A percentile compares a stretch with the other conserved stretches of the same genome.
Conservation (phyloP, 2,113 vertebrate species). For the Engystomops pustulosus region DNA sequence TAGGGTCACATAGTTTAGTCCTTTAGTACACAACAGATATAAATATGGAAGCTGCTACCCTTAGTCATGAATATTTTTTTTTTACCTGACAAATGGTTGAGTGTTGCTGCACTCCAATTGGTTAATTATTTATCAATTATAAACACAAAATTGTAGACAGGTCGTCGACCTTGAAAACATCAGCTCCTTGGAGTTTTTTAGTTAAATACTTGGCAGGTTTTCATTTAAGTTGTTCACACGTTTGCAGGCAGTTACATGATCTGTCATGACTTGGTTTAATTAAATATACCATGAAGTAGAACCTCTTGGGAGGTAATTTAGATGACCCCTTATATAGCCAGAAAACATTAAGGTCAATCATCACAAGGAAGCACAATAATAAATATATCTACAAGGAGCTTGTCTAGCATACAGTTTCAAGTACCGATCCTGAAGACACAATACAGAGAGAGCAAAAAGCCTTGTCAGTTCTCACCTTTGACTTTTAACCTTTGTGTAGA, state of each 20-base stretch:
- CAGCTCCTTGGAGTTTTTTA: background rate
- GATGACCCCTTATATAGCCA: constrained; percentile 61
- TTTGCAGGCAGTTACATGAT: constrained; percentile 24
- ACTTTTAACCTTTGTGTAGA: constrained; percentile 62
- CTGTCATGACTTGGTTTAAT: constrained; percentile 33
- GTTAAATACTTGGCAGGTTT: background rate
- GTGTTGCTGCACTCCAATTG: background rate
- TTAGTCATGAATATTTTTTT: too few relatives aligned
- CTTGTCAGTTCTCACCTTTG: constrained; percentile 69
- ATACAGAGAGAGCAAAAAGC: constrained; percentile 61
- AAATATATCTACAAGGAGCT: constrained; percentile 70
- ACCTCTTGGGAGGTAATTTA: constrained; percentile 42
- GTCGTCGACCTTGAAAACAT: constrained; percentile 1
- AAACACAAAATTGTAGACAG: constrained; percentile 2
- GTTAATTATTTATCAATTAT: background rate
- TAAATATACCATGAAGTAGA: constrained; percentile 24
- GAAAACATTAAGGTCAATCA: constrained; percentile 68
- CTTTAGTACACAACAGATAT: too few relatives aligned
- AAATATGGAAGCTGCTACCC: too few relatives aligned
- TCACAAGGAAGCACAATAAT: constrained; percentile 61
- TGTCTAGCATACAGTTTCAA: constrained; percentile 66
- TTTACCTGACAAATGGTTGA: background rate
- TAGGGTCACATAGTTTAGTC: too few relatives aligned
- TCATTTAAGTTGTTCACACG: constrained; percentile 2
- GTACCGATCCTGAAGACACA: constrained; percentile 63